Evolutionary conservation across 1,140 invertebrate genomes (phyloP), one percentile per base, ranked within the genome.

Genomic region (Parasteatoda tepidariorum): DNA sequence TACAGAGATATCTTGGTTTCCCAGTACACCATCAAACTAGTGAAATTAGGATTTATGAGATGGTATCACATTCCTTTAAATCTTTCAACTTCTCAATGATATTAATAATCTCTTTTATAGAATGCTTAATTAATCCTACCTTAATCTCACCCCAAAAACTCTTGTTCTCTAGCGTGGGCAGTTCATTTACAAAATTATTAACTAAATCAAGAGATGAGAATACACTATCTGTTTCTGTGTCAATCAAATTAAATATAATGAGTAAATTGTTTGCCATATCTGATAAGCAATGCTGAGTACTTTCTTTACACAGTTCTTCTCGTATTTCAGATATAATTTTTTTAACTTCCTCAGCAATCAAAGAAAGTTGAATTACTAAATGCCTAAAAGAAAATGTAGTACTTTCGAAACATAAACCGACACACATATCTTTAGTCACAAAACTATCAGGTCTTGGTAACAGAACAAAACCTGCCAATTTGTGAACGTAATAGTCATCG

Each of bases 261-360:
- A 79, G 15, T 7, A 79, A 57, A 28, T 41, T 57, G 30, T 79
- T 61, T 34, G 31, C 59, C 18, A 68, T 30, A 26, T 79, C 64
- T 26, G 66, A 68, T 1, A 48, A 48, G 26, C 76, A 79, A 24
- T 57, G 57, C n/a, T 79, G 62, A 34, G 55, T 68, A 38, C 68
- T 62, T 6, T 54, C 30, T 31, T 57, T 67, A 15, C 38, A 38
- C 11, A 79, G 24, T 54, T 68, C 38, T 54, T 68, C 41, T 38
- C 31, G n/a, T 54, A 78, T 55, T 33, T 30, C 76, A 59, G 9
- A 18, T 0, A 79, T 30, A 22, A n/a, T 18, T 24, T 30, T 7
- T 15, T 64, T 9, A 26, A 57, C 38, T 13, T 67, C 54, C 33
- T 79, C 34, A 2, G 30, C 59, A 38, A 26, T 18, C 33, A 34